phyloP scores from a whole-genome alignment of 1,140 invertebrate species.

The Panonychus citri region DNA sequence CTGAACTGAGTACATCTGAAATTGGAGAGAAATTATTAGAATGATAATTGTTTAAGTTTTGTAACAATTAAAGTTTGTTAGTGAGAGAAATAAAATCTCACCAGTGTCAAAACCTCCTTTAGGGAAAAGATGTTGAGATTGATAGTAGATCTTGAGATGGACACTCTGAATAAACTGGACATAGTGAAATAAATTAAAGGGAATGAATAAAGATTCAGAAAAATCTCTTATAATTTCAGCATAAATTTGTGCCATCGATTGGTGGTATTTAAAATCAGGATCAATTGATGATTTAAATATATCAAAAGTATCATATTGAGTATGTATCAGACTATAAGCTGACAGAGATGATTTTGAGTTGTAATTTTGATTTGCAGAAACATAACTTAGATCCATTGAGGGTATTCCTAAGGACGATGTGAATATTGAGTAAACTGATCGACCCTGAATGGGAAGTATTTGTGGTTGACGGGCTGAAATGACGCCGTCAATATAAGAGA shows the following conservation, averaged over 20 bases:
- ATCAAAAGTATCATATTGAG: slow-evolving; percentile 20
- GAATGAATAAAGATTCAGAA: slow-evolving; percentile 18
- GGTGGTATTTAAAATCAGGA: slow-evolving; percentile 18
- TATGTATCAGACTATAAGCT: slow-evolving; percentile 20
- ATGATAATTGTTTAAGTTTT: not conserved
- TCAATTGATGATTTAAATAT: slow-evolving; percentile 18
- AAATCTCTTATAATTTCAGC: slow-evolving; percentile 17
- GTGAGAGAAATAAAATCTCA: not conserved
- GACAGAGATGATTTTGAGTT: not conserved
- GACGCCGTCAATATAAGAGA: not conserved
- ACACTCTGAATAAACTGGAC: slow-evolving; percentile 17
- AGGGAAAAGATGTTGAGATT: not conserved
- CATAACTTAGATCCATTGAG: slow-evolving; percentile 16
- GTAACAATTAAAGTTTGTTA: too few relatives aligned
- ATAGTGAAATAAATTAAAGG: slow-evolving; percentile 19
- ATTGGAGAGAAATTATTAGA: slow-evolving; percentile 1
- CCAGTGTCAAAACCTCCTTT: not conserved
- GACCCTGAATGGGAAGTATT: slow-evolving; percentile 16
- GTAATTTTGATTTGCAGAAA: not conserved
- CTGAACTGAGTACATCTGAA: slow-evolving; percentile 11
- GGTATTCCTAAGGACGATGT: slow-evolving; percentile 18
- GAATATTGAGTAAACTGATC: slow-evolving; percentile 17
- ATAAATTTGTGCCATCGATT: slow-evolving; percentile 13
- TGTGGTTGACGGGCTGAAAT: slow-evolving; percentile 10
- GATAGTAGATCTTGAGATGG: slow-evolving; percentile 1